Conservation (phyloP, 2,888 invertebrate species). For the Macroteleia sp. region DNA sequence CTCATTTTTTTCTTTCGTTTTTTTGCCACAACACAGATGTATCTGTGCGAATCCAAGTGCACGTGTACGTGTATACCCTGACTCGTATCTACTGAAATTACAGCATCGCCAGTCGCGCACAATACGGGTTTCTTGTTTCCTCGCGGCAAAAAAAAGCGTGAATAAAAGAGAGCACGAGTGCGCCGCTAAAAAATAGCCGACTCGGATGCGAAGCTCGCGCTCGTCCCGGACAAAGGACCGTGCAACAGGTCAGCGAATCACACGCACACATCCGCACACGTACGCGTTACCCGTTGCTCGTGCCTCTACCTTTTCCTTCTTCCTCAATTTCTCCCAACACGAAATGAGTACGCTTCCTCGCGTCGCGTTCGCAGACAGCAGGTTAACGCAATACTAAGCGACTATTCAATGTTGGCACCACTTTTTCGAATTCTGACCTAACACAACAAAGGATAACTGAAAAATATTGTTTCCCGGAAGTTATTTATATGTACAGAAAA, state of each 20-base stretch:
- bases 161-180: constrained; percentile 50
- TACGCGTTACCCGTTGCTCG: constrained; percentile 6
- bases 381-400: background rate
- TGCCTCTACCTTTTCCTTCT: background rate
- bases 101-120: no score
- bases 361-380: constrained; percentile 1
- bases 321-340: background rate
- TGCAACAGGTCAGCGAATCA: constrained; percentile 62
- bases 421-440: no score
- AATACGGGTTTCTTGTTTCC: no score
- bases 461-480: no score
- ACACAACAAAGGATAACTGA: no score
- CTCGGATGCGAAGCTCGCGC: constrained; percentile 43
- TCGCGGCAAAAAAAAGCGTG: constrained; percentile 46
- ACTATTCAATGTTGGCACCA: no score
- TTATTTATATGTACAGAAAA: no score
- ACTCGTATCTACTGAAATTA: constrained; percentile 71
- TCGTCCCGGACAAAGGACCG: constrained; percentile 58
- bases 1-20: background rate
- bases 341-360: no score
- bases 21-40: constrained; percentile 13
- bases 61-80: constrained; percentile 48
- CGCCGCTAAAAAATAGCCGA: constrained; percentile 42
- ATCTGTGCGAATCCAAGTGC: constrained; percentile 31
- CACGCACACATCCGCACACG: constrained; percentile 32